Evolutionary conservation across 2,113 vertebrate species (phyloP), one percentile per base, ranked within the genome.

Genomic region (Desmodus rotundus): DNA sequence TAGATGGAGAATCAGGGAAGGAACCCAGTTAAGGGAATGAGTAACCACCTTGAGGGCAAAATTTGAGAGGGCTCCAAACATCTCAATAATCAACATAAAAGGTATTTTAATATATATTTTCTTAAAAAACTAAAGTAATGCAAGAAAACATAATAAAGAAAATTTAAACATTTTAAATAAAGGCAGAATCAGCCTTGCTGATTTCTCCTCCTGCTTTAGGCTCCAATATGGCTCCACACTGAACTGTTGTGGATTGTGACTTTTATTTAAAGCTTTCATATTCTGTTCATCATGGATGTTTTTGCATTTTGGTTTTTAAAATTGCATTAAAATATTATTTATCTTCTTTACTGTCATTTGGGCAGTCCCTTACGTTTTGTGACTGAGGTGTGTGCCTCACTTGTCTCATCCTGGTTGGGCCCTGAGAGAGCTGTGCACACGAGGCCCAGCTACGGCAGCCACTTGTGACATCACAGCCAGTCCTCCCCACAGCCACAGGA

Each of bases 401-500:
- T 45, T 0, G 1, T 61, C 24, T 24, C 50, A 7, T 13, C 19
- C 8, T 74, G 20, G 20, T 20, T 14, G 14, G 19, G n/a, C 24
- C 52, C 33, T 17, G 28, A 58, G 19, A 47, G 43, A 28, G 4
- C 8, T 0, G 17, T 28, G 36, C 10, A 0, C 1, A 0, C 3
- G 3, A 13, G 19, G 5, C 6, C 5, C 0, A 16, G 10, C 13
- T 17, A 1, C 0, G 2, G 6, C 9, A 0, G 0, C 61, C 12
- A 24, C 13, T 7, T 0, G 0, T 8, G 38, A 14, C 0, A 14
- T 28, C 52, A 20, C 0, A 8, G 3, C 36, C 77, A n/a, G 13
- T 16, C 45, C 36, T 43, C 73, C 6, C 4, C 17, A 61, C 12
- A 4, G 6, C 2, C 8, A 11, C 14, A 3, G 31, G 22, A 74